A percentile compares a stretch with the other conserved stretches of the same genome.
phyloP scores from a whole-genome alignment of 1,140 invertebrate species.

The Bombus turneri region DNA sequence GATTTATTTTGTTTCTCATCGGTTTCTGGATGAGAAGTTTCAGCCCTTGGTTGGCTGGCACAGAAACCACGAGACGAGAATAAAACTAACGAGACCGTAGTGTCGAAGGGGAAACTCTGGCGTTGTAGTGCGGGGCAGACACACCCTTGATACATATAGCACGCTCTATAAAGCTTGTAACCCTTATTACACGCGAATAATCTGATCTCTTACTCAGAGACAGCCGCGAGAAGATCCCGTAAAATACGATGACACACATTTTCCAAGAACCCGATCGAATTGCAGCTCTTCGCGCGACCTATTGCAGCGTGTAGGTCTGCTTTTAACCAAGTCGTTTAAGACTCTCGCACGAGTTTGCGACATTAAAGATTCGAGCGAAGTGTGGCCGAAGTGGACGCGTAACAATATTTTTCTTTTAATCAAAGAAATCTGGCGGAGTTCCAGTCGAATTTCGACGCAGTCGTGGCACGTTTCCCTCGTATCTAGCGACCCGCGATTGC shows the following conservation, averaged over 20 bases:
- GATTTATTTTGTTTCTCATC: conserved; percentile 45
- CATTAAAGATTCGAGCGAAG: not conserved
- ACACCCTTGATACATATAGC: conserved; percentile 44
- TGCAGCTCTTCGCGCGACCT: not conserved
- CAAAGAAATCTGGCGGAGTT: conserved; percentile 38
- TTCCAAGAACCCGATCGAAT: conserved; percentile 1
- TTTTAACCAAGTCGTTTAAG: not conserved
- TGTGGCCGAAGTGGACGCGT: not conserved
- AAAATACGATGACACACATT: not conserved
- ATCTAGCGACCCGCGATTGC: conserved; percentile 8
- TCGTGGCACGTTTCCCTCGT: conserved; percentile 37
- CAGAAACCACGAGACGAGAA: conserved; percentile 40
- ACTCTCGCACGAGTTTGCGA: too few species aligned
- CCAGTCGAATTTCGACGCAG: conserved; percentile 42
- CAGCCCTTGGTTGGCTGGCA: conserved; percentile 18
- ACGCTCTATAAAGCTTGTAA: conserved; percentile 46
- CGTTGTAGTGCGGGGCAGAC: not conserved
- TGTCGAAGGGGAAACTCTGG: conserved; percentile 30
- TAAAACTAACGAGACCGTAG: conserved; percentile 41
- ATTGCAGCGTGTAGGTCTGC: too few species aligned
- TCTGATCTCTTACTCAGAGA: conserved; percentile 13
- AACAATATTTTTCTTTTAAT: conserved; percentile 40
- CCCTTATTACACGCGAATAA: conserved; percentile 37
- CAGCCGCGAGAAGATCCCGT: not conserved
- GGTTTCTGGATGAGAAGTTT: conserved; percentile 35